These are phyloP conservation scores for Trachythela sp. DNA, from an alignment of 64 coral and sea anemone species.

Conservation along the genomic window DNA sequence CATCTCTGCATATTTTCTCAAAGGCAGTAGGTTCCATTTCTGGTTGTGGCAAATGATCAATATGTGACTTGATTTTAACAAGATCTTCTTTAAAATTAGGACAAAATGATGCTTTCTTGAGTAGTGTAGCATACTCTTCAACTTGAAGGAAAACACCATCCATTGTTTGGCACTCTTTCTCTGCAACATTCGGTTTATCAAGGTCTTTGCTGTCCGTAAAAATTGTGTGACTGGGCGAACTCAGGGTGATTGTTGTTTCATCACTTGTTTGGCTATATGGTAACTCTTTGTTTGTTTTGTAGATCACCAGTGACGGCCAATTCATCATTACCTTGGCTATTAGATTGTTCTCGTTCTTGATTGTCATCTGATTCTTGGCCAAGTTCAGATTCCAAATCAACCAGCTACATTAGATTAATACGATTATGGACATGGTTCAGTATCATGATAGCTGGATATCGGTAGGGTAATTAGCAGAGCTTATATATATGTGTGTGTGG, in stretches of 20 bases:
- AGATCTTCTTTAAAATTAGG: conserved; percentile 2
- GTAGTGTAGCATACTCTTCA: neutral
- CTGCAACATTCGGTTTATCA: neutral
- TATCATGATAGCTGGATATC: too few relatives aligned
- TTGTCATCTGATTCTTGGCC: too few relatives aligned
- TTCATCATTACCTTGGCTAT: too few relatives aligned
- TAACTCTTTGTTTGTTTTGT: neutral
- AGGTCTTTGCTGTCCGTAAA: neutral
- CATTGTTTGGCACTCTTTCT: neutral
- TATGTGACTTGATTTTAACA: neutral
- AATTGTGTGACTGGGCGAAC: neutral
- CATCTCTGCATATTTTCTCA: conserved; percentile 16
- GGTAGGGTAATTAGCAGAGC: too few relatives aligned
- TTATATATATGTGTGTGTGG: too few relatives aligned
- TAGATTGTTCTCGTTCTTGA: too few relatives aligned
- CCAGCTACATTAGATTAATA: too few relatives aligned
- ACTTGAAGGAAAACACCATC: neutral
- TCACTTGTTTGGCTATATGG: neutral
- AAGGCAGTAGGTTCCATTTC: neutral
- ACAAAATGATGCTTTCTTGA: neutral
- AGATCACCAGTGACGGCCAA: too few relatives aligned
- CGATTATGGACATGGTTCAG: too few relatives aligned
- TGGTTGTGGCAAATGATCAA: neutral
- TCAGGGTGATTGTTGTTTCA: conserved; percentile 16
- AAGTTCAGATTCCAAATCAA: too few relatives aligned